Conservation (phyloP, 1,140 invertebrate species). For the Rhyacophila brunnea region DNA sequence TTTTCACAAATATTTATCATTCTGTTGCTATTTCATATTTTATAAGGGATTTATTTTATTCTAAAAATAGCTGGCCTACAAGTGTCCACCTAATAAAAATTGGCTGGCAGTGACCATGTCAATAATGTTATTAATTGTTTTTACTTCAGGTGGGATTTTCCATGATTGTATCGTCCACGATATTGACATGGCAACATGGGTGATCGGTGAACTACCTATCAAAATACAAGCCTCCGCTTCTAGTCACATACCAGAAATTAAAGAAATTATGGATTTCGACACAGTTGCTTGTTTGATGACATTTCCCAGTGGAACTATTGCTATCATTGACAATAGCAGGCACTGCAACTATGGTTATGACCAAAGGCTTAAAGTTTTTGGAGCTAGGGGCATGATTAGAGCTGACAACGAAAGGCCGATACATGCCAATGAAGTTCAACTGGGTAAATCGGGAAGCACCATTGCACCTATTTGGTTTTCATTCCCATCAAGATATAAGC, state of each 20-base stretch:
- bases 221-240: conserved; percentile 56
- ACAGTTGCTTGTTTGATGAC: conserved; percentile 62
- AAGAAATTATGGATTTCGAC: conserved; percentile 62
- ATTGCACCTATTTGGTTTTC: conserved; percentile 61
- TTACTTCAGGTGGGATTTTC: conserved; percentile 70
- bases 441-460: conserved; percentile 45
- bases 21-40: too few species aligned
- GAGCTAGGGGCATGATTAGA: conserved; percentile 59
- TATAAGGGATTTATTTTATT: too few species aligned
- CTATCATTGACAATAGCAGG: conserved; percentile 64
- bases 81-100: too few species aligned
- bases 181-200: conserved; percentile 63
- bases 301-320: conserved; percentile 64
- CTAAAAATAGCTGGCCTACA: too few species aligned
- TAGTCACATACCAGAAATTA: conserved; percentile 60
- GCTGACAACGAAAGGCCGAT: conserved; percentile 59
- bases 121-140: too few species aligned
- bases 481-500: conserved; percentile 61
- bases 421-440: conserved; percentile 47
- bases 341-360: conserved; percentile 68
- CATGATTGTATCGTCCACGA: conserved; percentile 74
- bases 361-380: conserved; percentile 68
- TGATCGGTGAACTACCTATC: conserved; percentile 61
- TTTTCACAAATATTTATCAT: too few species aligned
- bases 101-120: too few species aligned